Base-by-base conservation (phyloP, 2,797 vertebrate genomes). In the Cygnus olor region DNA sequence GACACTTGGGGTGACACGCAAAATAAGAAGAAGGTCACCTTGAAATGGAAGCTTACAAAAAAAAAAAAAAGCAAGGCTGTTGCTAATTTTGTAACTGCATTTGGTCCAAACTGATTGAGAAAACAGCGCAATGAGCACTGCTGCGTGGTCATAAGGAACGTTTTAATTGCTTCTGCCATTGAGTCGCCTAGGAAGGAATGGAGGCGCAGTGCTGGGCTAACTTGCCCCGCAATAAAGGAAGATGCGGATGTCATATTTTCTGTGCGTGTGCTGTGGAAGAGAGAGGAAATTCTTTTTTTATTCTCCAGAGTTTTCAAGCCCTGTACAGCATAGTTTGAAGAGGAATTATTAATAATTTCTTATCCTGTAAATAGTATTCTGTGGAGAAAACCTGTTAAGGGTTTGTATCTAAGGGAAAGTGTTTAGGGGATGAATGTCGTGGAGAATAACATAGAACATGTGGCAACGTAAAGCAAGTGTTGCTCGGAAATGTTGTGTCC, bases 21-120 rank as follows among this genome's bases (percentile, higher is more conserved):
- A 97, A 98, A 79, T 34, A 85, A 60, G 40, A 90, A 91, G 92
- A 98, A 97, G 98, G 98, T 98, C 98, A 99, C 98, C 98, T 99
- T 99, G 98, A 98, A 98, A 97, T 93, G 95, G 97, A 98, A 97
- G 97, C 93, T 96, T 97, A 72, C 28, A 27, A 83, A 93, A 83
- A 85, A 90, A 77, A 49, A 61, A 53, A 12, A 32, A 51, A 36
- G 42, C 66, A 57, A 56, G 38, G 53, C 49, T 92, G 85, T 69
- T 69, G 14, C 42, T 69, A 40, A 65, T 93, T 95, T 74, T 85
- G 24, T 54, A 76, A 25, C 16, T 57, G 36, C 40, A 5, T 88
- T 84, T 77, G 40, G 9, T 69, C 64, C 20, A 25, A 66, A 66
- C 32, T 34, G 64, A 30, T n/a, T 42, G 71, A 64, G 68, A 54